Evolutionary conservation across 2,888 invertebrate species (phyloP), one percentile per base, ranked within the genome.

Genomic region (Drosophila algonquin): DNA sequence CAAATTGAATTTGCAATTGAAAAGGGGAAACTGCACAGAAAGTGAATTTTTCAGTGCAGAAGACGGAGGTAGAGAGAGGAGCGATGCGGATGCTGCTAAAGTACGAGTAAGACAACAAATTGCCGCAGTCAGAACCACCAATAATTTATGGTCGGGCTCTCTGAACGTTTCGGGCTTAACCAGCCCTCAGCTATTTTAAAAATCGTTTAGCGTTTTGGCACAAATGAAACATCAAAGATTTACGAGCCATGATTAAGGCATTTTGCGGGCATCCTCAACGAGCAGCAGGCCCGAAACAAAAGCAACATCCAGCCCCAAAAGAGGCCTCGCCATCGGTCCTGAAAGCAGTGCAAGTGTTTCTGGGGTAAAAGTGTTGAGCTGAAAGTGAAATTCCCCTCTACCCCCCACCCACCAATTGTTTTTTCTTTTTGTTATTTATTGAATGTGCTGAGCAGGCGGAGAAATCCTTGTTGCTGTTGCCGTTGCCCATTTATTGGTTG

Each of bases 191-290:
- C 60, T 54, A 72, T 78, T 89, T 84, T 84, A 84, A 89, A 88
- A 89, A 84, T 78, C 89, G 83, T 70, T 84, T 84, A 89, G 84
- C 87, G 72, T 71, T 62, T 83, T 80, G 84, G 81, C 89, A 87
- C 89, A 89, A 89, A 89, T 85, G 88, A 89, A 85, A 87, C 85
- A 89, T 85, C 89, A 85, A 85, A 85, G 85, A 85, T 89, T 85
- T 85, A 85, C 89, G 85, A 85, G 86, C 88, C 71, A 76, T 87
- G 89, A 87, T 89, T 85, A 89, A 87, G 76, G 82, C 82, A 76
- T 82, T 82, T 74, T 84, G 78, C 47, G 72, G 40, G 59, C 67
- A 30, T 65, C 18, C 50, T 40, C 54, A 61, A 2, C 71, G 82
- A 59, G 64, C 57, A 61, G 46, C 59, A 50, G 9, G 10, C 32